Evolutionary conservation across 2,797 vertebrate species (phyloP).

Genomic region (Iguana delicatissima): DNA sequence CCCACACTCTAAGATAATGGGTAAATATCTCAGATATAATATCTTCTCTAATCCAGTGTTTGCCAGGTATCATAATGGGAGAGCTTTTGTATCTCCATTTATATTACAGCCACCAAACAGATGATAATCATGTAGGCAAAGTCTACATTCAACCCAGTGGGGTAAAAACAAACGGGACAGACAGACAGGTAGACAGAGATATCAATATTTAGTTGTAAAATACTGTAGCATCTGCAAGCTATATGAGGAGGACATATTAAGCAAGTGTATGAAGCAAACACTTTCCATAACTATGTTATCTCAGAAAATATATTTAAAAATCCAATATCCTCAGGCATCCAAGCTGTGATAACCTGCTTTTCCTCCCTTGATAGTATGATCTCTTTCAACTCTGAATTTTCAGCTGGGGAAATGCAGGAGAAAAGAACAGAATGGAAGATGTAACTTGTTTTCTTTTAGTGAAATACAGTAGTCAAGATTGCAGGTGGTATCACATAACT

Average conservation of each 20-base stretch:
- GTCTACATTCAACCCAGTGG: constrained; percentile 31
- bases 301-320: constrained; percentile 52
- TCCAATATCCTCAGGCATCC: constrained; percentile 34
- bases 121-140: constrained; percentile 48
- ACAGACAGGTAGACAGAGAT: too few relatives aligned
- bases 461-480: background rate
- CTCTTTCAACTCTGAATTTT: constrained; percentile 16
- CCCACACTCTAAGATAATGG: constrained; percentile 30
- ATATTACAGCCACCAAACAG: constrained; percentile 52
- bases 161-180: constrained; percentile 51
- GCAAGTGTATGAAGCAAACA: constrained; percentile 44
- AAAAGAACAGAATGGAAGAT: background rate
- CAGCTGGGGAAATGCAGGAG: background rate
- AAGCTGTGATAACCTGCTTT: background rate
- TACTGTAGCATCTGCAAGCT: constrained; percentile 33
- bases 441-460: background rate
- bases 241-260: constrained; percentile 45
- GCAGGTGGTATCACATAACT: background rate
- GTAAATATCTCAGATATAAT: constrained; percentile 45
- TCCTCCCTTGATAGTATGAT: background rate
- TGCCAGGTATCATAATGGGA: constrained; percentile 28
- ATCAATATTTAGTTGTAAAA: constrained; percentile 50
- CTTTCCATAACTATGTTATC: constrained; percentile 17
- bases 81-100: constrained; percentile 31
- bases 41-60: constrained; percentile 41